phyloP scores from a whole-genome alignment of 2,113 vertebrate genomes.

The Festucalex cinctus region DNA sequence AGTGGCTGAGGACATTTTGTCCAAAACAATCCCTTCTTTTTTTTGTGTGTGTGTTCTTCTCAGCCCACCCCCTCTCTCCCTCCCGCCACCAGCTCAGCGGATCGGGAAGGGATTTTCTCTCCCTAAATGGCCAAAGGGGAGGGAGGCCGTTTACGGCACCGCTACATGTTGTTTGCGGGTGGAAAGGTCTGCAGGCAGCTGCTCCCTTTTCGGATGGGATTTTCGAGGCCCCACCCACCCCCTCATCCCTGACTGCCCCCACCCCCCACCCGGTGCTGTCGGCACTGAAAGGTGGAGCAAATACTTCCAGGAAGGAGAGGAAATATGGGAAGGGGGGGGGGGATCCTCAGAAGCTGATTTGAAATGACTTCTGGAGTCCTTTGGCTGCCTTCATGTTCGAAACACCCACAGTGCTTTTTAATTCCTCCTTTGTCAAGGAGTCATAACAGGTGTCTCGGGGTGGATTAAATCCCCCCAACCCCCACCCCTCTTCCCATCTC shows the following conservation, averaged over 20 bases:
- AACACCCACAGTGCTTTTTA: slow-evolving; percentile 69
- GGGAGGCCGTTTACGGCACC: slow-evolving; percentile 63
- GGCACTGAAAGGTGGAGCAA: slow-evolving; percentile 68
- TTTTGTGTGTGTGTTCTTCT: background rate
- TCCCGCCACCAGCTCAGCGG: slow-evolving; percentile 38
- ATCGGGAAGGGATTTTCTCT: slow-evolving; percentile 59
- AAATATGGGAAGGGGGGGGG: background rate
- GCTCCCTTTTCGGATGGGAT: slow-evolving; percentile 65
- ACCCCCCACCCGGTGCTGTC: slow-evolving; percentile 54
- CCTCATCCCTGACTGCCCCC: background rate
- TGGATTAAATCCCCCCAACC: slow-evolving; percentile 22
- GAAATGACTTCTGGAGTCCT: slow-evolving; percentile 65
- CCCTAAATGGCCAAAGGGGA: slow-evolving; percentile 63
- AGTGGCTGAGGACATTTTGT: slow-evolving; percentile 65
- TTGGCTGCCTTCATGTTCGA: slow-evolving; percentile 66
- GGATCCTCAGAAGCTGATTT: slow-evolving; percentile 62
- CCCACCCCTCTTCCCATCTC: background rate
- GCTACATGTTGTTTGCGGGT: slow-evolving; percentile 69
- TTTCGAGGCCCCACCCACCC: slow-evolving; percentile 60
- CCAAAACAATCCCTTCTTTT: slow-evolving; percentile 57
- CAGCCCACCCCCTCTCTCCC: slow-evolving; percentile 4
- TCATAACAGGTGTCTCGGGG: slow-evolving; percentile 71
- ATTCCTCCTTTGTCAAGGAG: slow-evolving; percentile 68
- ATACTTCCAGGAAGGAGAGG: slow-evolving; percentile 52
- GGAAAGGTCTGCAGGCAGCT: slow-evolving; percentile 70